Conservation (phyloP, 1,140 invertebrate species). For the Idris sp. region DNA sequence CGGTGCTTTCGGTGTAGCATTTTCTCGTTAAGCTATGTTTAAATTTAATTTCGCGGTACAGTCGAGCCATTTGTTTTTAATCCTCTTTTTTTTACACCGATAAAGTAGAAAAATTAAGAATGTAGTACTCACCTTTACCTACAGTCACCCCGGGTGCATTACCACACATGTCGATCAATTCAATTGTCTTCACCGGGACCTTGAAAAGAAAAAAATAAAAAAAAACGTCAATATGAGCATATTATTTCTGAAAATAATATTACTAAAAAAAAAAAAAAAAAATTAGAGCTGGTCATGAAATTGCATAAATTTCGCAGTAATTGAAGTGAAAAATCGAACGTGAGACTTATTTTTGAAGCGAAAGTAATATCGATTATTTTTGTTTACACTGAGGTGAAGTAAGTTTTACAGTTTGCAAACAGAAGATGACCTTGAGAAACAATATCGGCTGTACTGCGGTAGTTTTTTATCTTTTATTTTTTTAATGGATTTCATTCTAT, state of each 20-base stretch:
- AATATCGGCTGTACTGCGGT: constrained; percentile 36
- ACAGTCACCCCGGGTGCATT: constrained; percentile 8
- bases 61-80: constrained; percentile 21
- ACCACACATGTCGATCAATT: constrained; percentile 24
- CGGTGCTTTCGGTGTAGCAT: constrained; percentile 76
- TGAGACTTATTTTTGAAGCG: too few relatives aligned
- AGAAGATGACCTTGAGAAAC: constrained; percentile 7
- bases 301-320: constrained; percentile 10
- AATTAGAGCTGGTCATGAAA: constrained; percentile 11
- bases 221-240: constrained; percentile 30
- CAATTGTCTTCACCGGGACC: constrained; percentile 10
- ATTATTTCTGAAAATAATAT: constrained; percentile 17
- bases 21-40: constrained; percentile 65
- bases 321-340: constrained; percentile 1
- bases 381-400: not conserved
- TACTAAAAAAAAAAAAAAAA: constrained; percentile 6
- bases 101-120: constrained; percentile 26
- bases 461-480: constrained; percentile 33
- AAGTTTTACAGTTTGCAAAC: constrained; percentile 10
- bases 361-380: constrained; percentile 24
- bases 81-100: constrained; percentile 3
- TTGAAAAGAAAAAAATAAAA: constrained; percentile 27
- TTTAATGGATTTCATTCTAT: constrained; percentile 6
- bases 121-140: constrained; percentile 20
- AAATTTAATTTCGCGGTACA: constrained; percentile 36